Percentiles rank a stretch among this genome's conserved stretches.
Evolutionary conservation across 1,140 invertebrate species (phyloP).

Genomic region (Sipha flava): DNA sequence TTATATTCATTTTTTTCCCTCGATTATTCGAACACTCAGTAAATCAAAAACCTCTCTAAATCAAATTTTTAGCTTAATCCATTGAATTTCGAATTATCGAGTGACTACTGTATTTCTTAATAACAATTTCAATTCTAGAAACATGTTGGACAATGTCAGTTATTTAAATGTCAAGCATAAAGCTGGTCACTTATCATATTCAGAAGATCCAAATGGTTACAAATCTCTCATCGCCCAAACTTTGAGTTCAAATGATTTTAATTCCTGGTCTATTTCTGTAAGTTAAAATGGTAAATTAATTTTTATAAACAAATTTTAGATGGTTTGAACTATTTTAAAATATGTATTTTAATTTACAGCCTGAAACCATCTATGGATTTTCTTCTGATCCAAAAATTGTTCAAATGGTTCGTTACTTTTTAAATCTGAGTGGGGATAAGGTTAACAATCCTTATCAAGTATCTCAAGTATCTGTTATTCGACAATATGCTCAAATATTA

Average conservation of each 20-base stretch:
- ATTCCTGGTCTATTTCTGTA: constrained; percentile 54
- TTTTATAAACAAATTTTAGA: no score
- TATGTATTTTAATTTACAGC: constrained; percentile 39
- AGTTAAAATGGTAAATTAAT: no score
- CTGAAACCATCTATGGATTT: constrained; percentile 48
- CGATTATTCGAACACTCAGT: no score
- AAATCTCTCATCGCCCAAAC: constrained; percentile 72
- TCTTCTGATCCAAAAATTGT: constrained; percentile 49
- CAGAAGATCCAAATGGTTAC: constrained; percentile 79
- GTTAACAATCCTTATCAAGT: constrained; percentile 41
- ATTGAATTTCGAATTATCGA: no score
- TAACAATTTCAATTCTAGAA: constrained; percentile 44
- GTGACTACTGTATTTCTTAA: constrained; percentile 26
- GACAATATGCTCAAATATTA: constrained; percentile 63
- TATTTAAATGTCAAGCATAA: constrained; percentile 78
- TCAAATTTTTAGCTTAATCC: no score
- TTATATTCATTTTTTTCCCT: no score
- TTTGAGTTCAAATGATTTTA: constrained; percentile 66
- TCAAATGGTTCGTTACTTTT: constrained; percentile 54
- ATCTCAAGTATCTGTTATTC: constrained; percentile 50
- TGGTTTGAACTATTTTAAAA: no score
- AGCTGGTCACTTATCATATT: constrained; percentile 78
- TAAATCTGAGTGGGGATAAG: constrained; percentile 41
- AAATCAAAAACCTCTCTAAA: no score
- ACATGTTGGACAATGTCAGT: constrained; percentile 59